Base-by-base conservation (phyloP, 1,140 invertebrate species). In the Caerostris darwini region DNA sequence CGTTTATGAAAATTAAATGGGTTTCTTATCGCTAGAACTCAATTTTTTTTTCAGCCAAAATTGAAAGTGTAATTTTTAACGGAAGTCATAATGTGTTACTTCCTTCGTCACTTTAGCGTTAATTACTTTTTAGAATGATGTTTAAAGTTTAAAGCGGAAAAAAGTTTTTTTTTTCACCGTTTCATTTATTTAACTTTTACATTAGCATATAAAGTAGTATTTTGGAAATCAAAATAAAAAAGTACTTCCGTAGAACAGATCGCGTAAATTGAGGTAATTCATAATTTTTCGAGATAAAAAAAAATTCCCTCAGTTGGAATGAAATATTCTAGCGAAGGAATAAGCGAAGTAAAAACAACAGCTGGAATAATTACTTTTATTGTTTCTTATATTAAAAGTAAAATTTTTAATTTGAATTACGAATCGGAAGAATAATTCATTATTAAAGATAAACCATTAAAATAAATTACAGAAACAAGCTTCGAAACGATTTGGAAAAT, bases 181-280 rank as follows among this genome's bases (percentile, higher is more conserved):
- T 10, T 50, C n/a, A 5, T 77, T 12, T 34, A 77, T 77, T 77
- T 77, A 53, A 77, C 69, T 77, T 77, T 8, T 12, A 10, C 69
- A 77, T 77, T 77, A 77, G 69, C 69, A 77, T 77, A 77, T 77
- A 77, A 50, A 77, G 69, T 77, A 34, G 34, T 50, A 77, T 50
- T 77, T 77, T 50, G 50, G 69, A 77, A n/a, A 5, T 10, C 34
- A 7, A 77, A 77, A 50, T 34, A 34, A 12, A 3, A 50, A 77
- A 50, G 7, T 12, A 12, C 8, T 77, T 77, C 2, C 34, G 3
- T 50, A 34, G 34, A 50, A 50, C 19, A 34, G 34, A 8, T 50
- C 50, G 19, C 3, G 69, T 50, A 50, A 77, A 50, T 77, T 77
- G 69, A 10, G 7, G 34, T 14, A 77, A 50, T 77, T 77, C 34